Percentiles rank a stretch among this genome's conserved stretches.
These are phyloP conservation scores for Pygoscelis adeliae DNA, from an alignment of 2,113 vertebrate species.

Conservation along the genomic window DNA sequence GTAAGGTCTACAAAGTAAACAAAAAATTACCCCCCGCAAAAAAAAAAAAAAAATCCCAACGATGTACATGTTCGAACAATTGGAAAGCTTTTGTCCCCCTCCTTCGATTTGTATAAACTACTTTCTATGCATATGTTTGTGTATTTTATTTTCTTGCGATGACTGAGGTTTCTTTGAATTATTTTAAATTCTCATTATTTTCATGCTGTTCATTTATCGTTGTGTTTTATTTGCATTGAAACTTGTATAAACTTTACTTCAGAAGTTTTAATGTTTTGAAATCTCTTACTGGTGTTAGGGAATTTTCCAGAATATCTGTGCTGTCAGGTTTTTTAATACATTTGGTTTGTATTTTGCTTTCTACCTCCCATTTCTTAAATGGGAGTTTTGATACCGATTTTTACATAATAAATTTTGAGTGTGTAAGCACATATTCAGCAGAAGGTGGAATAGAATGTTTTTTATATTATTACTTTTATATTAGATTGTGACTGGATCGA, in stretches of 20 bases:
- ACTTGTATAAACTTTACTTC: fast-evolving
- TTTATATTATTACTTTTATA: fast-evolving
- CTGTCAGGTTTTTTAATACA: not conserved
- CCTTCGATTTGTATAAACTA: fast-evolving
- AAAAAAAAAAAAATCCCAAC: fast-evolving
- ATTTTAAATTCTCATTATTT: fast-evolving
- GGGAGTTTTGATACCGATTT: not conserved
- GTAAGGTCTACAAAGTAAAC: fast-evolving
- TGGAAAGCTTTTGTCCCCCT: fast-evolving
- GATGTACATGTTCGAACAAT: fast-evolving
- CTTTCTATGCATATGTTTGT: fast-evolving
- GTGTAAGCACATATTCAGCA: not conserved
- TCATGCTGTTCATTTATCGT: fast-evolving
- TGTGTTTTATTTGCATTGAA: fast-evolving
- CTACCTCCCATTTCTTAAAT: not conserved
- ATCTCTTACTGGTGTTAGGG: fast-evolving
- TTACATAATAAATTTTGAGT: fast-evolving
- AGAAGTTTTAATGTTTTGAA: fast-evolving
- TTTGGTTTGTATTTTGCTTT: fast-evolving
- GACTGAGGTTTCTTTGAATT: fast-evolving
- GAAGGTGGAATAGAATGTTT: fast-evolving
- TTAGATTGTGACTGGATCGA: fast-evolving
- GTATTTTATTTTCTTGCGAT: fast-evolving
- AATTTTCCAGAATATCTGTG: not conserved
- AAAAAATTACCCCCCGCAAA: fast-evolving